Evolutionary conservation across 2,113 vertebrate genomes (phyloP).

Genomic region (Cepphus grylle): DNA sequence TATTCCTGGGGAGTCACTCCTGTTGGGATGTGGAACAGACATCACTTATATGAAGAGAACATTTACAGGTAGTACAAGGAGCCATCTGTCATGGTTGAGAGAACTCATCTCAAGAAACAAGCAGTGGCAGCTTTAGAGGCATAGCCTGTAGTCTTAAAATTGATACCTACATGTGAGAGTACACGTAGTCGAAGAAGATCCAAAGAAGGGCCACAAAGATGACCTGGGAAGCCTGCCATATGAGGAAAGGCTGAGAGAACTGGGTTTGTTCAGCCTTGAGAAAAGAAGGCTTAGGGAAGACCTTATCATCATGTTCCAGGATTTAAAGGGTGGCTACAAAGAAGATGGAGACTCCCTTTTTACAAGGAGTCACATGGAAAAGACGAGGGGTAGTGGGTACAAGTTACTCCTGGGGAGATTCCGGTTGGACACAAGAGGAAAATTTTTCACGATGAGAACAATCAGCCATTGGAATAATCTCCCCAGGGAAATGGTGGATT

Average conservation of each 20-base stretch:
- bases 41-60: not conserved
- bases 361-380: not conserved
- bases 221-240: not conserved
- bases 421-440: not conserved
- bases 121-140: not conserved
- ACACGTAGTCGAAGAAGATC: not conserved
- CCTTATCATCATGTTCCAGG: not conserved
- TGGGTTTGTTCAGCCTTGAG: not conserved
- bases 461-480: not conserved
- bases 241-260: not conserved
- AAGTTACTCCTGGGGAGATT: not conserved
- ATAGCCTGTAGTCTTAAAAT: not conserved
- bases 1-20: not conserved
- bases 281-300: not conserved
- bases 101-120: not conserved
- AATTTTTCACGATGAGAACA: not conserved
- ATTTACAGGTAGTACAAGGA: not conserved
- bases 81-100: not conserved
- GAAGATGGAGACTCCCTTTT: not conserved
- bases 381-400: not conserved
- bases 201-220: not conserved
- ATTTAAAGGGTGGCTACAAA: not conserved
- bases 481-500: not conserved
- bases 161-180: not conserved
- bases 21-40: not conserved